Evolutionary conservation across 2,797 vertebrate genomes (phyloP).

Genomic region (Falco novaeseelandiae): DNA sequence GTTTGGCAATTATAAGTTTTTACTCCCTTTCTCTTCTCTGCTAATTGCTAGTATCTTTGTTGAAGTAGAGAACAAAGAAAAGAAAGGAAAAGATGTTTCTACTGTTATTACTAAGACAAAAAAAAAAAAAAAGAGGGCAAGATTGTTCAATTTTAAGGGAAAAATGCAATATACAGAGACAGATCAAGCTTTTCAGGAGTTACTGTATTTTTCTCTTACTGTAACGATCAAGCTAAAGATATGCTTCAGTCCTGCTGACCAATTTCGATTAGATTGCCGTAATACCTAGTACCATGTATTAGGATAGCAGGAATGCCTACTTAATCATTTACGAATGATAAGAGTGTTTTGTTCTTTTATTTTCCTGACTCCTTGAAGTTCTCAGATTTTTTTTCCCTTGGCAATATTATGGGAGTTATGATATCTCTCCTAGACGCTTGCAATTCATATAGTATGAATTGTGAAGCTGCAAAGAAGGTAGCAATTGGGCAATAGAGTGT

Average conservation of each 20-base stretch:
- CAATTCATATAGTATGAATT: slow-evolving; percentile 5
- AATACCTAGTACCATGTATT: neutral
- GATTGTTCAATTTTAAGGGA: neutral
- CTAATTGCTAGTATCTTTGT: slow-evolving; percentile 7
- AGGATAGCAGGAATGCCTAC: neutral
- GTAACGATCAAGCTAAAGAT: slow-evolving; percentile 13
- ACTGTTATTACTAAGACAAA: neutral
- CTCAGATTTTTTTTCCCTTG: neutral
- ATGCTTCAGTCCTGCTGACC: slow-evolving; percentile 31
- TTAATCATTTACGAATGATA: slow-evolving; percentile 19
- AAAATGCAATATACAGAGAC: neutral
- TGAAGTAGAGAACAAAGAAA: neutral
- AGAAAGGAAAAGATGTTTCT: neutral
- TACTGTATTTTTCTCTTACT: neutral
- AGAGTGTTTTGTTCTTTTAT: slow-evolving; percentile 19
- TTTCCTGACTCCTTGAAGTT: slow-evolving; percentile 30
- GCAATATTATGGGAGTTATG: slow-evolving; percentile 27
- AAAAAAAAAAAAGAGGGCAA: neutral
- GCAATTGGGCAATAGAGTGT: neutral
- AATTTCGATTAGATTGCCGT: slow-evolving; percentile 26
- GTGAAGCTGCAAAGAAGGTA: slow-evolving; percentile 29
- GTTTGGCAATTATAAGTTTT: neutral
- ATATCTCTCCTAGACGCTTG: neutral
- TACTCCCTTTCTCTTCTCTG: neutral
- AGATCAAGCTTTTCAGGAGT: neutral